Evolutionary conservation across 2,888 invertebrate species (phyloP).

Genomic region (Pteria penguin): DNA sequence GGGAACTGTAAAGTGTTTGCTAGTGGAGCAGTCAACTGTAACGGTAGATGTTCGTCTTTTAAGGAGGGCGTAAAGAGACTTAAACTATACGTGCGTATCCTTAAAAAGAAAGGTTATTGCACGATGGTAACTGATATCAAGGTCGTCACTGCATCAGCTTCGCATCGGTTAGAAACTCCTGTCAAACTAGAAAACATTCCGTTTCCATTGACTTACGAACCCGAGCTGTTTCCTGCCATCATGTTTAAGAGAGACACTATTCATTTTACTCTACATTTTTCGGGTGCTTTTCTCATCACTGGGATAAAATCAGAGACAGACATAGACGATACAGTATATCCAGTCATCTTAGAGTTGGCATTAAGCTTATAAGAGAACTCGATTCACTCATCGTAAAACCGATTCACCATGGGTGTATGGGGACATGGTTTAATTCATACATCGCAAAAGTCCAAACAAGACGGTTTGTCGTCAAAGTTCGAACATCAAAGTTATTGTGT

Average conservation of each 20-base stretch:
- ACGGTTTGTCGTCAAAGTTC: too few relatives aligned
- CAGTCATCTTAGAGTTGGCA: not conserved
- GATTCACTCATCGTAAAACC: too few relatives aligned
- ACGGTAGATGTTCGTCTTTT: not conserved
- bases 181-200: not conserved
- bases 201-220: slow-evolving; percentile 2
- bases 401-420: too few relatives aligned
- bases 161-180: not conserved
- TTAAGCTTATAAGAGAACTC: too few relatives aligned
- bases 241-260: slow-evolving; percentile 13
- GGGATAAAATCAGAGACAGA: slow-evolving; percentile 5
- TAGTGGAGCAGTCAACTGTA: not conserved
- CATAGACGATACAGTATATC: not conserved
- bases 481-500: too few relatives aligned
- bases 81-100: not conserved
- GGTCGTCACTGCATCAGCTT: not conserved
- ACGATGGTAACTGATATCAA: not conserved
- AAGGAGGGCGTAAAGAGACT: not conserved
- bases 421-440: too few relatives aligned
- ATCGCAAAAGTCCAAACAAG: too few relatives aligned
- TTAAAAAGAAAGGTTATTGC: not conserved
- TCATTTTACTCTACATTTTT: slow-evolving; percentile 23
- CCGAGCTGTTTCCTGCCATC: slow-evolving; percentile 23
- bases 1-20: not conserved
- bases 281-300: slow-evolving; percentile 12